phyloP scores from a whole-genome alignment of 2,797 vertebrate species.

The Perodicticus potto region DNA sequence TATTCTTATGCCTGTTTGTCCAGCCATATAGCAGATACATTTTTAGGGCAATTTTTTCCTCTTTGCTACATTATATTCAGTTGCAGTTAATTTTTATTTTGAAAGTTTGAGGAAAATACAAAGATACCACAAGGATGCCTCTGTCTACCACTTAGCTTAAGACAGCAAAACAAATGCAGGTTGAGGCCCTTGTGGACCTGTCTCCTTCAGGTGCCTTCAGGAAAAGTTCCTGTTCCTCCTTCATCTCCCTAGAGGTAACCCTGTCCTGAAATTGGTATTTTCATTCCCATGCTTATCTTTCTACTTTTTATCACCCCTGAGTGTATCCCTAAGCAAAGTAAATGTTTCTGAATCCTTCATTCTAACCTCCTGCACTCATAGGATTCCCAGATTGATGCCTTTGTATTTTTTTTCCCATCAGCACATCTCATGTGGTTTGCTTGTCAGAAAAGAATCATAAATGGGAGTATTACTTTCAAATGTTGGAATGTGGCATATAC shows the following conservation, averaged over 20 bases:
- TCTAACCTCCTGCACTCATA: not conserved
- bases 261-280: not conserved
- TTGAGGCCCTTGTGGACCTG: not conserved
- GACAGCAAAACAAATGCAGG: not conserved
- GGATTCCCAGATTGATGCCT: not conserved
- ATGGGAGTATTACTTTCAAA: not conserved
- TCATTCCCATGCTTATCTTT: not conserved
- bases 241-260: not conserved
- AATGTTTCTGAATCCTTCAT: not conserved
- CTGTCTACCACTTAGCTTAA: not conserved
- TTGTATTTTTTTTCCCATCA: not conserved
- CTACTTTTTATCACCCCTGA: not conserved
- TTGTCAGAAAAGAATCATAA: conserved; percentile 42
- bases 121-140: not conserved
- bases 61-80: conserved; percentile 6
- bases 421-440: not conserved
- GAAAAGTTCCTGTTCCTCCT: not conserved
- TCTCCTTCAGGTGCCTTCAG: no score
- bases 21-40: not conserved
- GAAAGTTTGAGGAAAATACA: not conserved
- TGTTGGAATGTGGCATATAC: not conserved
- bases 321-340: not conserved
- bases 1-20: not conserved
- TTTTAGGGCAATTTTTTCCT: not conserved
- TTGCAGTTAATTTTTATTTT: conserved; percentile 10